These are phyloP conservation scores for Lymantria monacha DNA, from an alignment of 2,888 invertebrate genomes.

Conservation along the genomic window DNA sequence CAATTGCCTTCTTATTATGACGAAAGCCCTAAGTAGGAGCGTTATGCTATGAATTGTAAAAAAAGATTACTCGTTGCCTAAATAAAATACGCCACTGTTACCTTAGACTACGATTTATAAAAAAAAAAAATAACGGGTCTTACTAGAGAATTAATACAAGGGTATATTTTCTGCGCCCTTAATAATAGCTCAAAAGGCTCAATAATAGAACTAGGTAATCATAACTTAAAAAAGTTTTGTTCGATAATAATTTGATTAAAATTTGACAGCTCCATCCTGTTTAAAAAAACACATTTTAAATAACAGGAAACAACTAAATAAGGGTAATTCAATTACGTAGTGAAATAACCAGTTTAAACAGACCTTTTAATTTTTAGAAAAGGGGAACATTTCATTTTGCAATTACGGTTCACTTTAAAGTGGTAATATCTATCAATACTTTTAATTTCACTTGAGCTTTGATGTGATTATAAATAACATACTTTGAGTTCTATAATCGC, in stretches of 20 bases:
- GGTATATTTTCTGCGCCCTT: constrained; percentile 12
- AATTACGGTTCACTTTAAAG: constrained; percentile 1
- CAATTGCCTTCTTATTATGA: too few relatives aligned
- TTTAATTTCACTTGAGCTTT: constrained; percentile 37
- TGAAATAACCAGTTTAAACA: constrained; percentile 22
- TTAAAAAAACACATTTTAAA: constrained; percentile 40
- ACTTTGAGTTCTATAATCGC: not conserved
- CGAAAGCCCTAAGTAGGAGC: too few relatives aligned
- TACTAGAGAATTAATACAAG: constrained; percentile 22
- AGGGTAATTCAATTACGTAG: constrained; percentile 65
- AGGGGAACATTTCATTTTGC: not conserved
- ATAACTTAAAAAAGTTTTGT: constrained; percentile 57
- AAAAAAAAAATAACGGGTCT: not conserved
- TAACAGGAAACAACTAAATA: constrained; percentile 60
- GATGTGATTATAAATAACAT: not conserved
- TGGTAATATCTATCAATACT: constrained; percentile 19
- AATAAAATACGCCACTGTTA: not conserved
- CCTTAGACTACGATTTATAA: not conserved
- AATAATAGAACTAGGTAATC: constrained; percentile 50
- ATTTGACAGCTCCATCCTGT: constrained; percentile 73
- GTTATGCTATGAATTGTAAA: too few relatives aligned
- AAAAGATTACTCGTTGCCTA: not conserved
- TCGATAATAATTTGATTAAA: constrained; percentile 71
- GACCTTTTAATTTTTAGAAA: constrained; percentile 4
- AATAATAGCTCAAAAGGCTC: constrained; percentile 19